Percentiles rank a stretch among this genome's conserved stretches.
Conservation (phyloP, 2,888 invertebrate species). For the Phasia obesa region DNA sequence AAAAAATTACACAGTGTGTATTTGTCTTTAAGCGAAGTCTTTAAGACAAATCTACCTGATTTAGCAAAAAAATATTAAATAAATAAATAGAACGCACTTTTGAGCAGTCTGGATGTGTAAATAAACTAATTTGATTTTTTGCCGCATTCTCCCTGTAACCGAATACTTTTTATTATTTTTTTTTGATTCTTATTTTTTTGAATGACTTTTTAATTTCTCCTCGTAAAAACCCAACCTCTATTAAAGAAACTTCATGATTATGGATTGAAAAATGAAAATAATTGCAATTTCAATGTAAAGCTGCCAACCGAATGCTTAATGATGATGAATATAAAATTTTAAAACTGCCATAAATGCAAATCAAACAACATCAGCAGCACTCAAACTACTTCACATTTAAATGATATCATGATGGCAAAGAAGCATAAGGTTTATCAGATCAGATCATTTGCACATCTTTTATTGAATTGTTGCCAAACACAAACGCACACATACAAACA, state of each 20-base stretch:
- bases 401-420: conserved; percentile 32
- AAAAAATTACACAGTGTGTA: too few species aligned
- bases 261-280: too few species aligned
- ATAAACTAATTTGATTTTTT: too few species aligned
- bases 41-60: too few species aligned
- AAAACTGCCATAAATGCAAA: conserved; percentile 50
- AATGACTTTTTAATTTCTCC: too few species aligned
- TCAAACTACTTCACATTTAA: conserved; percentile 26
- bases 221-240: background rate
- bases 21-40: too few species aligned
- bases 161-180: too few species aligned
- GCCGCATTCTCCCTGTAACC: too few species aligned
- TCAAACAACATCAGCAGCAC: conserved; percentile 20
- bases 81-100: too few species aligned
- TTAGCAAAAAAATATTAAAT: too few species aligned
- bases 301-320: conserved; percentile 41
- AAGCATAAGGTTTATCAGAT: conserved; percentile 35
- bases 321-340: conserved; percentile 6
- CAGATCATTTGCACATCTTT: conserved; percentile 52
- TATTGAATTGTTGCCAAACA: conserved; percentile 31
- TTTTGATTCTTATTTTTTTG: too few species aligned
- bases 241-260: conserved; percentile 19
- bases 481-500: conserved; percentile 12
- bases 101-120: too few species aligned
- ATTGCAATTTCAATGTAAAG: conserved; percentile 44